Conservation (phyloP, 2,113 vertebrate species). For the Oncorhynchus keta region DNA sequence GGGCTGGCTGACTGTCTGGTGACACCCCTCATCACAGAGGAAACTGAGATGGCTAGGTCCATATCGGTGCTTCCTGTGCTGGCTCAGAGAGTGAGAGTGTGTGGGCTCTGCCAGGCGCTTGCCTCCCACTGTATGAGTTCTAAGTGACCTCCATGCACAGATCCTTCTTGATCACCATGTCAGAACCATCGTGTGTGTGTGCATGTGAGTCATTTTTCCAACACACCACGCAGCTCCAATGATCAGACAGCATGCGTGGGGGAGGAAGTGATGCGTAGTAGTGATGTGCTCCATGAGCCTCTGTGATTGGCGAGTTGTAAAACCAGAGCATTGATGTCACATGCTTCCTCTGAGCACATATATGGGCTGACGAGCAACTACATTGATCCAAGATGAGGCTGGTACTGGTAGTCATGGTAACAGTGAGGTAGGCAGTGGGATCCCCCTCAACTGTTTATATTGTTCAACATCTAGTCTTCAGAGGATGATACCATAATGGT, state of each 20-base stretch:
- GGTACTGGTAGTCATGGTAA: constrained; percentile 1
- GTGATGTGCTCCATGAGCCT: constrained; percentile 20
- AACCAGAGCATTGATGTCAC: constrained; percentile 34
- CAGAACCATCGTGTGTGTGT: constrained; percentile 1
- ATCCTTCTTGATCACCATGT: constrained; percentile 33
- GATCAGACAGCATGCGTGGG: constrained; percentile 54
- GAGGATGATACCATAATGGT: not conserved
- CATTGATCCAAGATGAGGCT: not conserved
- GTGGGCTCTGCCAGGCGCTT: constrained; percentile 24
- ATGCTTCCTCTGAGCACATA: constrained; percentile 30
- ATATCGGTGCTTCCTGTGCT: constrained; percentile 50
- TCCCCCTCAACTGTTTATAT: not conserved
- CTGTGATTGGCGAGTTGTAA: not conserved
- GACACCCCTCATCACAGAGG: not conserved
- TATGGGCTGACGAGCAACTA: not conserved
- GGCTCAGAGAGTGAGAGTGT: not conserved
- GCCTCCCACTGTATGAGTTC: constrained; percentile 9
- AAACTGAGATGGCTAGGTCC: constrained; percentile 18
- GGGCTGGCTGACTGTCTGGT: constrained; percentile 22
- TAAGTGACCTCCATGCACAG: constrained; percentile 24
- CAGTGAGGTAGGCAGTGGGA: not conserved
- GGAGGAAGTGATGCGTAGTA: constrained; percentile 57
- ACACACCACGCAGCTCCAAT: constrained; percentile 15
- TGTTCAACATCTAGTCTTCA: not conserved
- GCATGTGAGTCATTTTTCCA: constrained; percentile 55